Conservation (phyloP, 2,888 invertebrate species). For the Chymomyza amoena region DNA sequence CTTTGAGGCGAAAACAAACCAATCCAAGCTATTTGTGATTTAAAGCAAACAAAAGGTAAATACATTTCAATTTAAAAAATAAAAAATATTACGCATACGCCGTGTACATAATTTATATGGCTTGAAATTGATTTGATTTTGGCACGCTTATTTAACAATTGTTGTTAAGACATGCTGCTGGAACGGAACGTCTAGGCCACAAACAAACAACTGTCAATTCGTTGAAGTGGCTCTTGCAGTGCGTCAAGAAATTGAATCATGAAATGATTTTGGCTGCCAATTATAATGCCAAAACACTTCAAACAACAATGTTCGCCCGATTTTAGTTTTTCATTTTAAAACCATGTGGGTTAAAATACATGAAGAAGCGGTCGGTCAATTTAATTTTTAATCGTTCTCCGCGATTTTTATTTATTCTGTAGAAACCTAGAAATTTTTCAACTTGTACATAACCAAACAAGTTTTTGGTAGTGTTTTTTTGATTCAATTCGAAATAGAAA, state of each 20-base stretch:
- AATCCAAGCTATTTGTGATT: constrained; percentile 85
- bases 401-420: no score
- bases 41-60: neutral
- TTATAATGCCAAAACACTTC: constrained; percentile 61
- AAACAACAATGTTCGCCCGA: constrained; percentile 39
- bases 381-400: no score
- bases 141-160: constrained; percentile 20
- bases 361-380: no score
- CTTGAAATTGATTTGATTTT: constrained; percentile 8
- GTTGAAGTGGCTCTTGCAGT: constrained; percentile 18
- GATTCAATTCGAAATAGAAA: no score
- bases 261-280: constrained; percentile 47
- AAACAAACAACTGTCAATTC: constrained; percentile 40
- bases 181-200: neutral
- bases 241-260: constrained; percentile 16
- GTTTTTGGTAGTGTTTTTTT: no score
- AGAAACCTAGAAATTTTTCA: no score
- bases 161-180: constrained; percentile 14
- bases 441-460: no score
- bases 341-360: constrained; percentile 20
- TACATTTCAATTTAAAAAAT: constrained; percentile 3
- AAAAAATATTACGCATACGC: constrained; percentile 13
- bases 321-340: constrained; percentile 26
- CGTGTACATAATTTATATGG: neutral
- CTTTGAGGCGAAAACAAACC: constrained; percentile 93